Evolutionary conservation across 2,888 invertebrate species (phyloP), one percentile per base, ranked within the genome.

Genomic region (Dromius quadrimaculatus): DNA sequence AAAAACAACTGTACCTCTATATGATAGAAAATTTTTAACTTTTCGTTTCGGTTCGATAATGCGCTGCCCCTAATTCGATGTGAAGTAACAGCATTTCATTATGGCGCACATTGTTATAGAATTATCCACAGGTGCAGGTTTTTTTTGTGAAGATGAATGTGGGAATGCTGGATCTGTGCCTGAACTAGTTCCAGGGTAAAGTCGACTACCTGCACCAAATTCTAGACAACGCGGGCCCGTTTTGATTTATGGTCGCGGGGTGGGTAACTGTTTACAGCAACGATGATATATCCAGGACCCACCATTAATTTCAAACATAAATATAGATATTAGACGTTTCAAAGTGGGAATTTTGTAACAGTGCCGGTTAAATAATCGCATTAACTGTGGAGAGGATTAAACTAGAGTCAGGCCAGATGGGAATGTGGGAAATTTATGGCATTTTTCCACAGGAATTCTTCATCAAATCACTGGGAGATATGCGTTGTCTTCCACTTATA

Each of bases 251-350:
- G 23, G 66, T 15, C 36, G 15, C 50, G 15, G 38, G 66, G 66
- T 38, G 57, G 66, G 54, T 57, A 66, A 66, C 54, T 66, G 66
- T 66, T 66, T 66, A 66, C 69, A 69, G 8, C 61, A 15, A 23
- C 41, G 75, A 76, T 76, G 76, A 77, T 77, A 76, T 76, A 77
- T 76, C 74, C 72, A 74, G 73, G 66, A 73, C 74, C 74, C 72
- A 73, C 73, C 75, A 74, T 75, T 77, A 69, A 69, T 69, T 45
- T 45, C 74, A 32, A 72, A 74, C 76, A 73, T 78, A 77, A 77
- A 77, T 76, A 78, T 76, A 77, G 76, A 77, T 76, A 77, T 77
- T 77, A 75, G 59, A 66, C 43, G 36, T 54, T 66, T 6, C 61
- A 66, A 66, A 71, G 65, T 66, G 65, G 71, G 47, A 68, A 66